phyloP scores from a whole-genome alignment of 2,113 vertebrate species.

The Synchiropus splendidus region DNA sequence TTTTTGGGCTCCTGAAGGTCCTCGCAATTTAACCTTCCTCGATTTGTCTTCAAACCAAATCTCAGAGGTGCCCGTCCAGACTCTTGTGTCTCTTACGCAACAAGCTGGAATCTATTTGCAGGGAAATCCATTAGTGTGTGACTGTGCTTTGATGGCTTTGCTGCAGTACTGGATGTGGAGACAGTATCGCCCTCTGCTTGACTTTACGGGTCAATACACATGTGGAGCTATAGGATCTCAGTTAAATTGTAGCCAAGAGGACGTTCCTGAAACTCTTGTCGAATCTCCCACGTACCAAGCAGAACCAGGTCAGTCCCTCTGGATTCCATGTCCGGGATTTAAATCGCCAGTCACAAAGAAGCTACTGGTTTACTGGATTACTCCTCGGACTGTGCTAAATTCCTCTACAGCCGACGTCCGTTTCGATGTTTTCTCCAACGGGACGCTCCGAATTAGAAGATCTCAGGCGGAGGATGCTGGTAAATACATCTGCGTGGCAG shows the following conservation, averaged over 20 bases:
- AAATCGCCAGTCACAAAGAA: slow-evolving; percentile 21
- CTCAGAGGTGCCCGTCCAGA: slow-evolving; percentile 62
- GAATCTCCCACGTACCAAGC: slow-evolving; percentile 57
- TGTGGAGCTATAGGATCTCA: slow-evolving; percentile 40
- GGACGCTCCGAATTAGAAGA: slow-evolving; percentile 70
- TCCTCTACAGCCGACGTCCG: slow-evolving; percentile 45
- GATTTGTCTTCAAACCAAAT: slow-evolving; percentile 76
- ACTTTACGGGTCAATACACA: slow-evolving; percentile 68
- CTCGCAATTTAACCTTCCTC: slow-evolving; percentile 66
- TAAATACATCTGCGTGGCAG: slow-evolving; percentile 67
- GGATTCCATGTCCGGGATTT: slow-evolving; percentile 71
- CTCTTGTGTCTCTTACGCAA: slow-evolving; percentile 61
- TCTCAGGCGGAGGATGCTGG: slow-evolving; percentile 69
- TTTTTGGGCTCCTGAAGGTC: slow-evolving; percentile 58
- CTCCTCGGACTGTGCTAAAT: slow-evolving; percentile 57
- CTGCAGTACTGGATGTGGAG: slow-evolving; percentile 74
- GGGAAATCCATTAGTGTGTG: slow-evolving; percentile 75
- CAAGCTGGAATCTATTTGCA: slow-evolving; percentile 75
- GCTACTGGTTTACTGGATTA: slow-evolving; percentile 67
- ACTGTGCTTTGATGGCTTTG: slow-evolving; percentile 69
- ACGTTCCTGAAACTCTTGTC: slow-evolving; percentile 37
- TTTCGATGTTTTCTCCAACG: slow-evolving; percentile 65
- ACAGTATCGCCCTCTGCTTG: slow-evolving; percentile 68
- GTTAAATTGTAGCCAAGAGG: slow-evolving; percentile 57
- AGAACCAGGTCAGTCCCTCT: slow-evolving; percentile 65